Base-by-base conservation (phyloP, 2,797 vertebrate genomes). In the Pteropus rufus region DNA sequence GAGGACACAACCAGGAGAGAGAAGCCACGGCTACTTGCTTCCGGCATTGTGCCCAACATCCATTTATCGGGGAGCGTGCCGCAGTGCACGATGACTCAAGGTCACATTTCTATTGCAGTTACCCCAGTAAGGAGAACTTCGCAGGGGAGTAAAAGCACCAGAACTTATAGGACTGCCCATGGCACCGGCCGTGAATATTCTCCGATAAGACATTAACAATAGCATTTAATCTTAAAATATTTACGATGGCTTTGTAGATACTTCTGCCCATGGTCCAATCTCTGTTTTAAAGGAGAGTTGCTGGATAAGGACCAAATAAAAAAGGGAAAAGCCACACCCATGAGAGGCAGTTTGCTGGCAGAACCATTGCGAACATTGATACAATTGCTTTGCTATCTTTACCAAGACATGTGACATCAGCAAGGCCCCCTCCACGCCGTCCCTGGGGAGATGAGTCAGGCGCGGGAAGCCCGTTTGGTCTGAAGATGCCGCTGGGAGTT, bases 11-110 rank as follows among this genome's bases (percentile, higher is more conserved):
- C 7, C 4, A 1, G 6, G 34, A 18, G 3, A 10, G 10, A 1
- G 58, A 60, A 24, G 15, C 58, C 21, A 0, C 24, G 18, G 12
- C 3, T 0, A 0, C 2, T 3, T 54, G 0, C 49, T 18, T 12
- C 34, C 3, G 1, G 14, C 36, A 21, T 0, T 10, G 1, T 2
- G 44, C 10, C n/a, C 24, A 5, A 34, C 2, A 2, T 1, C 23
- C 4, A 0, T 1, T 3, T 19, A 12, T 10, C n/a, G 15, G 23
- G 44, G 34, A 21, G 1, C 44, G 19, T 1, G 12, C 7, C 65
- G 12, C 60, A 2, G 5, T 0, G 2, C 3, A 21, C 31, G 14
- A 0, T 1, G 18, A 44, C 19, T 41, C 4, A 5, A 4, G 60
- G 15, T 18, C 1, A 24, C 19, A 31, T 18, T 11, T 12, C 15